Percentiles rank a stretch among this genome's conserved stretches.
These are phyloP conservation scores for Agriopis marginaria DNA, from an alignment of 2,888 invertebrate genomes.

Conservation along the genomic window DNA sequence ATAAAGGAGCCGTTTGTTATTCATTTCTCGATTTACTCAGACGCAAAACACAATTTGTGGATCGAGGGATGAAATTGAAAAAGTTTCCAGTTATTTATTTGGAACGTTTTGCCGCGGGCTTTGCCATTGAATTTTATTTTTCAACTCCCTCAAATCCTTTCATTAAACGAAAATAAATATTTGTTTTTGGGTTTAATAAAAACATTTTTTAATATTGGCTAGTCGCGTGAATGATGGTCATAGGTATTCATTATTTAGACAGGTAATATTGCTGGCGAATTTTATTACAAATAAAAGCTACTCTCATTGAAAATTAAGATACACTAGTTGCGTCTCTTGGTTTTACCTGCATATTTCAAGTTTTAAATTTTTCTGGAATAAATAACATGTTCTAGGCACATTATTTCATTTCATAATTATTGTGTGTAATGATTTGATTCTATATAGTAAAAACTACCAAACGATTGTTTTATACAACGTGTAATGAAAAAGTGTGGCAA, in stretches of 20 bases:
- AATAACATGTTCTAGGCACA: no score
- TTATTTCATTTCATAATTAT: no score
- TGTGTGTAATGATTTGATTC: no score
- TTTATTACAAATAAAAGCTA: neutral
- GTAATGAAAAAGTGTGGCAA: no score
- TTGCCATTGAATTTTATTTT: constrained; percentile 76
- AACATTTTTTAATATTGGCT: constrained; percentile 27
- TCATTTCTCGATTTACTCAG: constrained; percentile 81
- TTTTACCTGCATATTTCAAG: no score
- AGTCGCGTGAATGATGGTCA: neutral
- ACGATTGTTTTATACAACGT: no score
- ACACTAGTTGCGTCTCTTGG: no score
- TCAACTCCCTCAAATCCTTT: constrained; percentile 64
- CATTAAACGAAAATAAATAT: constrained; percentile 47
- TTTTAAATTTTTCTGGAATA: no score
- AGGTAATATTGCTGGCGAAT: neutral
- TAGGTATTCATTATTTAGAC: constrained; percentile 12
- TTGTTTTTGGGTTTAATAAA: constrained; percentile 39
- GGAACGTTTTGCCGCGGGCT: constrained; percentile 71
- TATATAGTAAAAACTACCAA: no score
- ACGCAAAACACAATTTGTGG: constrained; percentile 84
- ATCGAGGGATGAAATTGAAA: constrained; percentile 83
- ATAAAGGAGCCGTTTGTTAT: constrained; percentile 78
- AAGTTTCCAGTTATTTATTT: constrained; percentile 84
- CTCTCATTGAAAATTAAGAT: neutral